Evolutionary conservation across 2,113 vertebrate species (phyloP), one percentile per base, ranked within the genome.

Genomic region (Pelecanus crispus): DNA sequence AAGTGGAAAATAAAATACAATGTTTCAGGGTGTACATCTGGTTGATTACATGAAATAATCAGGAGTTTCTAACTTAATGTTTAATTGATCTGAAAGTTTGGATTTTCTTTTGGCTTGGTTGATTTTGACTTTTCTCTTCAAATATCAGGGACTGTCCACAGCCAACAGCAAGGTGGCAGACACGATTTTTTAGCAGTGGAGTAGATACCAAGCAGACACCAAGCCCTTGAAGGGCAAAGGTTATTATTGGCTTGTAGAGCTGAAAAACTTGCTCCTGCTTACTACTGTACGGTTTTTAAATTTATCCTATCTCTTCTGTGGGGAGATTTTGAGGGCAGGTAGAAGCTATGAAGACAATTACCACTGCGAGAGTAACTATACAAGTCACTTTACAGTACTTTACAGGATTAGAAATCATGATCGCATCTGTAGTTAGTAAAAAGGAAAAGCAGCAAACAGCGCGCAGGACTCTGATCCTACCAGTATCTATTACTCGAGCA

Each of bases 221-320:
- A 81, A 83, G 45, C 45, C 32, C 72, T 85, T 78, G 66, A 88
- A 83, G 53, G 63, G 50, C 73, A 93, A 95, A 96, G 78, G 68
- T 82, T 96, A 83, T 82, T 96, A 83, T 13, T 90, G 73, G 78
- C 75, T 94, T 82, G 45, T 62, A 40, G 74, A 78, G 83, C 68
- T 94, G 87, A 75, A 90, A 94, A 94, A 94, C 92, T 91, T 94
- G 81, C 86, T 97, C 79, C 79, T 96, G n/a, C 80, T 94, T 91
- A 82, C 42, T 94, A 38, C 74, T 10, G 1, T 86, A 77, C 2
- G 4, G 38, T 84, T 91, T 94, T 82, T 66, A 44, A 74, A 50
- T 89, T 90, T 94, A 96, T 88, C 40, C 8, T 89, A 59, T 81
- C 50, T 40, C 66, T 52, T 90, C 19, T 78, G 70, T 56, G 55